These are phyloP conservation scores for Microcebus ravelobensis DNA, from an alignment of 2,113 vertebrate species.

Conservation along the genomic window DNA sequence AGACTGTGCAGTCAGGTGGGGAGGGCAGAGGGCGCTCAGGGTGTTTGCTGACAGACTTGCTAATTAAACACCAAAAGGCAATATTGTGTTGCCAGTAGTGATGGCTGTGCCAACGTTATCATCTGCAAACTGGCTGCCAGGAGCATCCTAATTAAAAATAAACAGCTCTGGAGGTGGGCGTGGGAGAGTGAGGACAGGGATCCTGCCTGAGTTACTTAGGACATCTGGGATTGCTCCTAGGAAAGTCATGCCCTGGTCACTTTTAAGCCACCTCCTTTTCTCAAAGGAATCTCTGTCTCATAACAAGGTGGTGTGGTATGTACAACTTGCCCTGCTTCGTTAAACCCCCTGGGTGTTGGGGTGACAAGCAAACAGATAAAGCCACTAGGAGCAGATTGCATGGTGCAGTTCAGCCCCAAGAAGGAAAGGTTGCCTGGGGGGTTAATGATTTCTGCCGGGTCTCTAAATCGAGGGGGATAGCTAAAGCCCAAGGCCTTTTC, in stretches of 20 bases:
- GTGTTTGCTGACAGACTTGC: constrained; percentile 64
- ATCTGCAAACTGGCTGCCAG: constrained; percentile 66
- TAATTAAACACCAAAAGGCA: constrained; percentile 78
- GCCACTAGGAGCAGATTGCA: constrained; percentile 39
- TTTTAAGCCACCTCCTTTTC: constrained; percentile 41
- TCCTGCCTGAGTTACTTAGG: constrained; percentile 46
- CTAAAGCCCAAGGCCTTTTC: constrained; percentile 76
- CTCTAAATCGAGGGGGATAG: constrained; percentile 72
- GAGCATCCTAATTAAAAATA: constrained; percentile 84
- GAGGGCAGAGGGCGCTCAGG: not conserved
- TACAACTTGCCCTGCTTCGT: not conserved
- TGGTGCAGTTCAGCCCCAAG: constrained; percentile 40
- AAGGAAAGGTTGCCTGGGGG: constrained; percentile 56
- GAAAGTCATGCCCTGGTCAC: constrained; percentile 44
- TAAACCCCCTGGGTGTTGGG: constrained; percentile 24
- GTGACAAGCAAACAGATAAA: constrained; percentile 37
- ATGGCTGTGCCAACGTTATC: constrained; percentile 61
- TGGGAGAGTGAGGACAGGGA: not conserved
- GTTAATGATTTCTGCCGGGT: constrained; percentile 64
- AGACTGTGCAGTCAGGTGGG: constrained; percentile 19
- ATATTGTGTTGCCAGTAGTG: constrained; percentile 48
- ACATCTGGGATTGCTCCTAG: constrained; percentile 20
- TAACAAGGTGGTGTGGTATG: not conserved
- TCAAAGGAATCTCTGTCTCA: constrained; percentile 50
- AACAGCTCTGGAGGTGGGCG: constrained; percentile 71